A percentile compares a stretch with the other conserved stretches of the same genome.
These are phyloP conservation scores for Tupiocoris notatus DNA, from an alignment of 2,888 invertebrate species.

Conservation along the genomic window DNA sequence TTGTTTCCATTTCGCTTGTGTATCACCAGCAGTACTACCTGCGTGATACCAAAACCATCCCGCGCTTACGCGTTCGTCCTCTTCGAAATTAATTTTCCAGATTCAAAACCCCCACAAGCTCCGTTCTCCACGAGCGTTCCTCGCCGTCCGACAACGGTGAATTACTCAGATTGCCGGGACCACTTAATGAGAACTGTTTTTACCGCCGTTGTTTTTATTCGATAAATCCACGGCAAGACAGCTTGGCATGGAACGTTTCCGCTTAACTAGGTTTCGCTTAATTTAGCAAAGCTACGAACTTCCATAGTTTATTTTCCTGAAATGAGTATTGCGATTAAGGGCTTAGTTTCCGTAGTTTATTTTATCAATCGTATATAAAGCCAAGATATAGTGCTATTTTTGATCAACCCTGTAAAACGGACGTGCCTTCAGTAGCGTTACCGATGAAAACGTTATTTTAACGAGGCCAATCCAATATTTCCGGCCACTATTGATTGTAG, in stretches of 20 bases:
- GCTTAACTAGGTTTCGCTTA: background rate
- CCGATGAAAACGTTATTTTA: too few species aligned
- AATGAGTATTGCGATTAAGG: too few species aligned
- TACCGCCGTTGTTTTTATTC: conserved; percentile 34
- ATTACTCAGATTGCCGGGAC: conserved; percentile 34
- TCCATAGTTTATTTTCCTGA: too few species aligned
- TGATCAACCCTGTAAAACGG: too few species aligned
- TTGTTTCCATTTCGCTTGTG: conserved; percentile 20
- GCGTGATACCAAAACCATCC: background rate
- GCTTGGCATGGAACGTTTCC: too few species aligned
- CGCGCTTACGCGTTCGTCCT: background rate
- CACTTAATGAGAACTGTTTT: conserved; percentile 40
- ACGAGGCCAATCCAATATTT: too few species aligned
- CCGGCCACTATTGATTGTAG: too few species aligned
- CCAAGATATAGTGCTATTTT: too few species aligned
- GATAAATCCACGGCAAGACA: conserved; percentile 18
- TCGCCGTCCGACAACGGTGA: conserved; percentile 1
- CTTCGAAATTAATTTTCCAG: conserved; percentile 33
- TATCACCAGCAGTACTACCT: background rate
- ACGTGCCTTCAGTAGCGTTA: too few species aligned
- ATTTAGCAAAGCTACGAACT: too few species aligned
- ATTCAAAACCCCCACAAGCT: background rate
- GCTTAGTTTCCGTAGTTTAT: too few species aligned
- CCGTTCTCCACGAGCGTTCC: background rate
- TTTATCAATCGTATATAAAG: too few species aligned